phyloP scores from a whole-genome alignment of 2,888 invertebrate genomes.

The Stegana nigrithorax region DNA sequence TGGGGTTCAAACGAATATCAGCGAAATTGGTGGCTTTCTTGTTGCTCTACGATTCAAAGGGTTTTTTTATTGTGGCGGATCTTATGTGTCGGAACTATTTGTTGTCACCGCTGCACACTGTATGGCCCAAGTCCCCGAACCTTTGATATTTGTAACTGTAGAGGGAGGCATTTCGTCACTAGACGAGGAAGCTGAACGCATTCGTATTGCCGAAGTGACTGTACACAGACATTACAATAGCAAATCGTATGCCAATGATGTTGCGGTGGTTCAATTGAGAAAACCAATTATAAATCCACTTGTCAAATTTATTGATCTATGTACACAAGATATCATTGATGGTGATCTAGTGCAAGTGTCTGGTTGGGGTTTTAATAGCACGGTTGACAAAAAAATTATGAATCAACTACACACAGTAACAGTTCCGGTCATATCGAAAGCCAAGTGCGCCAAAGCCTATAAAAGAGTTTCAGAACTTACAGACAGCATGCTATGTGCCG shows the following conservation, averaged over 20 bases:
- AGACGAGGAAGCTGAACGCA: neutral
- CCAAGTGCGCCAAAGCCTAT: neutral
- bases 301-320: slow-evolving; percentile 26
- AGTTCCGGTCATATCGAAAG: neutral
- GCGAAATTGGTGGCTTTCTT: neutral
- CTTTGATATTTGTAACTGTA: neutral
- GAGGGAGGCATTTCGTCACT: neutral
- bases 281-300: slow-evolving; percentile 17
- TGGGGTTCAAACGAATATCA: neutral
- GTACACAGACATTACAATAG: neutral
- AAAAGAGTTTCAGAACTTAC: slow-evolving; percentile 21
- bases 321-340: neutral
- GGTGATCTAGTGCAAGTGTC: slow-evolving; percentile 27
- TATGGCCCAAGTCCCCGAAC: neutral
- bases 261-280: slow-evolving; percentile 32
- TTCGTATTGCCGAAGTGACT: neutral
- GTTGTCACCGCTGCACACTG: neutral
- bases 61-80: neutral
- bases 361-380: slow-evolving; percentile 38
- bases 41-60: neutral
- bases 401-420: neutral
- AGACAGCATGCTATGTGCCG: slow-evolving; percentile 41
- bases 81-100: neutral
- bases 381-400: neutral
- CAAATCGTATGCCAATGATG: slow-evolving; percentile 24